Conservation (phyloP, 2,888 invertebrate genomes). For the Cephus pygmeus region DNA sequence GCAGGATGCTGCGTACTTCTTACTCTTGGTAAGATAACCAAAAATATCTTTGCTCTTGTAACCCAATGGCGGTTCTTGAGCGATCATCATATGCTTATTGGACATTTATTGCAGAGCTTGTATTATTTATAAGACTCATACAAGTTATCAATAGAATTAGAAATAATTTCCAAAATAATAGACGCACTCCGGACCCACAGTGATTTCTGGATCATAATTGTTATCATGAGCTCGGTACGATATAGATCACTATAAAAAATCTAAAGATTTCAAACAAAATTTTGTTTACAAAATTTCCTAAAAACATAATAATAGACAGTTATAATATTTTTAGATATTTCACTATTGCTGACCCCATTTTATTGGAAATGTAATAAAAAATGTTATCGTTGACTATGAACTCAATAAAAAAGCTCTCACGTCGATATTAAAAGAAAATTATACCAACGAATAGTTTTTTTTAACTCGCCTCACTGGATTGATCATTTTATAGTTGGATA, state of each 20-base stretch:
- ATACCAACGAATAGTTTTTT: background rate
- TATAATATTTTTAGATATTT: background rate
- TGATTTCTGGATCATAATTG: background rate
- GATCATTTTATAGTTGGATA: background rate
- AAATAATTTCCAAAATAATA: background rate
- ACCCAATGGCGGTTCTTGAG: constrained; percentile 1
- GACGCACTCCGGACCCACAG: background rate
- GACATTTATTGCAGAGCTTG: background rate
- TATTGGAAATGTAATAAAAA: background rate
- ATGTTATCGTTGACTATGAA: background rate
- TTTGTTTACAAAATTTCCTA: background rate
- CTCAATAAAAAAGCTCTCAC: background rate
- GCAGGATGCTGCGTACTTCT: constrained; percentile 12
- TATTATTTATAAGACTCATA: background rate
- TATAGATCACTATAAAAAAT: background rate
- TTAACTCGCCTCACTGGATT: background rate
- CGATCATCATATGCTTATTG: background rate
- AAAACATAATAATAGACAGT: background rate
- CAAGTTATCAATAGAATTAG: background rate
- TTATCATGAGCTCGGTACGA: background rate
- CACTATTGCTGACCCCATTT: background rate
- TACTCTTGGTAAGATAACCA: constrained; percentile 25
- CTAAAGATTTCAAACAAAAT: background rate
- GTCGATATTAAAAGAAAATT: background rate
- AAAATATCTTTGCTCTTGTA: constrained; percentile 40